Evolutionary conservation across 2,888 invertebrate species (phyloP).

Genomic region (Priapulus caudatus): DNA sequence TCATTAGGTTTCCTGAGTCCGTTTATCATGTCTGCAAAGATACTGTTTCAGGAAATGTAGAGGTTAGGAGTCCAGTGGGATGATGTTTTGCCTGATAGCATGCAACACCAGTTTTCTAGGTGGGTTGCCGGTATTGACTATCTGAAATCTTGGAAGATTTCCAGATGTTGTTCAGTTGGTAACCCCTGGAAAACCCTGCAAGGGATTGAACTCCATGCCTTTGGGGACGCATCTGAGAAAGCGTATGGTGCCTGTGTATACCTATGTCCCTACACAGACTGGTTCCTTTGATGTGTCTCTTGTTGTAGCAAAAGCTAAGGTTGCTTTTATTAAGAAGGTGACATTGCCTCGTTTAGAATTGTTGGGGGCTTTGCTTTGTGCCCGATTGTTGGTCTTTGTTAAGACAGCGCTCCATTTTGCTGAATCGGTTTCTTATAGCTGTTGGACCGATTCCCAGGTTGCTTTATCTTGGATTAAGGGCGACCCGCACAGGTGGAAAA

Average conservation of each 20-base stretch:
- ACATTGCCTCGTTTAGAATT: constrained; percentile 20
- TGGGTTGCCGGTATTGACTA: constrained; percentile 2
- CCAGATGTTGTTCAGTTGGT: constrained; percentile 9
- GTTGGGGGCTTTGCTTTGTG: constrained; percentile 9
- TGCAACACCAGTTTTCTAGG: constrained; percentile 7
- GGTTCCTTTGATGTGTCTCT: constrained; percentile 6
- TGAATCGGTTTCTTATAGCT: constrained; percentile 11
- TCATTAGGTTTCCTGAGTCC: constrained; percentile 19
- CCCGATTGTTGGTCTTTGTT: constrained; percentile 14
- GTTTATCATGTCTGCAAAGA: constrained; percentile 18
- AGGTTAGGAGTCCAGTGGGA: constrained; percentile 22
- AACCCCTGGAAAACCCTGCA: background rate
- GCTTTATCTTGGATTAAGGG: constrained; percentile 21
- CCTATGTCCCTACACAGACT: constrained; percentile 8
- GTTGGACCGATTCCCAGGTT: constrained; percentile 21
- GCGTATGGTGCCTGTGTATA: constrained; percentile 22
- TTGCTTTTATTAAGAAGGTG: constrained; percentile 21
- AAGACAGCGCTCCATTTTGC: constrained; percentile 18
- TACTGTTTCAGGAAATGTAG: constrained; percentile 26
- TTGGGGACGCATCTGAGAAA: constrained; percentile 22
- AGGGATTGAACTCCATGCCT: constrained; percentile 15
- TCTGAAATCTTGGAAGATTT: constrained; percentile 9
- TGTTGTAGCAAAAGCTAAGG: constrained; percentile 18
- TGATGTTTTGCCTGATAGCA: constrained; percentile 16
- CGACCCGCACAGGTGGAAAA: constrained; percentile 16